Conservation (phyloP, 2,113 vertebrate species). For the Chloropsis cyanopogon region DNA sequence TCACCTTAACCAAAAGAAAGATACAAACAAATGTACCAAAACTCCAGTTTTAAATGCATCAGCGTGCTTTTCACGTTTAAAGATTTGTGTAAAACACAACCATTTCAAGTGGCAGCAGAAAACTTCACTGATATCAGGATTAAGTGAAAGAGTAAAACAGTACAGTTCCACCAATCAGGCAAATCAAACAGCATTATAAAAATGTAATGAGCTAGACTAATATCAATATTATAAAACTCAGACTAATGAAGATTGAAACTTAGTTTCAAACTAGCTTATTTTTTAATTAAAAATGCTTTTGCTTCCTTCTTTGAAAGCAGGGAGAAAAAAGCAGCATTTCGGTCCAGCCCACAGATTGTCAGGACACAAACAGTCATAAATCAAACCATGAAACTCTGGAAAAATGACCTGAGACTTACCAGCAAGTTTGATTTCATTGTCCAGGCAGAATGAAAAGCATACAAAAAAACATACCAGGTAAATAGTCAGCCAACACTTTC, state of each 20-base stretch:
- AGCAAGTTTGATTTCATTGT: background rate
- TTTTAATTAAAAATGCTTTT: background rate
- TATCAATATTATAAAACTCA: background rate
- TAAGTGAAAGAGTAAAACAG: background rate
- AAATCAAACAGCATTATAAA: background rate
- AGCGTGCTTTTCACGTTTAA: background rate
- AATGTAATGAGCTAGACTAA: background rate
- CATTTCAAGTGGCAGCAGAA: background rate
- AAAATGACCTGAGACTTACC: background rate
- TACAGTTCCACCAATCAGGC: background rate
- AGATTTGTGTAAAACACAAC: background rate
- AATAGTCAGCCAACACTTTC: background rate
- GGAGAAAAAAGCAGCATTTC: background rate
- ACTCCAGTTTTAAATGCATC: background rate
- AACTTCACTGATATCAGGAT: background rate
- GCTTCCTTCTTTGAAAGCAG: background rate
- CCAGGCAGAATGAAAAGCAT: constrained; percentile 5
- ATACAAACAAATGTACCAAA: background rate
- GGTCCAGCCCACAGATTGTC: background rate
- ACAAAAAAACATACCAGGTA: background rate
- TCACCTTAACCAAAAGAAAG: background rate
- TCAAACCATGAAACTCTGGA: background rate
- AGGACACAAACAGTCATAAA: background rate
- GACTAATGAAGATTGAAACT: background rate
- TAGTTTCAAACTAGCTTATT: background rate